Conservation (phyloP, 2,113 vertebrate species). For the Oxyruncus cristatus region DNA sequence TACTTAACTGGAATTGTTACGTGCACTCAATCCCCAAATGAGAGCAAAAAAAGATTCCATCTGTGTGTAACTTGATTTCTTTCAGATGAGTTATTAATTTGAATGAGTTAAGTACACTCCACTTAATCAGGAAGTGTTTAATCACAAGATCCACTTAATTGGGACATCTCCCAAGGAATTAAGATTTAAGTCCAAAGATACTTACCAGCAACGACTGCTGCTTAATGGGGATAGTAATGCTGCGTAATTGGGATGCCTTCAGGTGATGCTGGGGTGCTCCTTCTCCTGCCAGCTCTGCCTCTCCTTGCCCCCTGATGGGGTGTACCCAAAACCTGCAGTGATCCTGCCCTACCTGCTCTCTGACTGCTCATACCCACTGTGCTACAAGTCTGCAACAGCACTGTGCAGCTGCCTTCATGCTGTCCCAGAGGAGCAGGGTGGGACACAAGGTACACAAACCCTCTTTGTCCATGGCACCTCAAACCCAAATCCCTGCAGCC, state of each 20-base stretch:
- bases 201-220: slow-evolving; percentile 60
- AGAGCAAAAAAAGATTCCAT: slow-evolving; percentile 63
- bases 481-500: neutral
- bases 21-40: slow-evolving; percentile 54
- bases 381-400: neutral
- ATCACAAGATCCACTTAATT: slow-evolving; percentile 76
- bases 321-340: neutral
- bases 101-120: slow-evolving; percentile 75
- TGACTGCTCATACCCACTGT: fast-evolving
- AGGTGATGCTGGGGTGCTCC: slow-evolving; percentile 24
- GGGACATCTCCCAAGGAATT: slow-evolving; percentile 74
- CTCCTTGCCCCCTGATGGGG: neutral
- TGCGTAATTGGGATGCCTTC: slow-evolving; percentile 56
- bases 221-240: slow-evolving; percentile 56
- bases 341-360: neutral
- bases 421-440: neutral
- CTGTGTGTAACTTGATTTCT: slow-evolving; percentile 68
- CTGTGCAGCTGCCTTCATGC: fast-evolving
- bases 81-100: slow-evolving; percentile 77
- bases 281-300: neutral
- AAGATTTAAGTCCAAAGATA: slow-evolving; percentile 72
- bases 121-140: slow-evolving; percentile 75
- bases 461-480: neutral
- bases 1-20: slow-evolving; percentile 66
- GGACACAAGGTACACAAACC: neutral